Evolutionary conservation across 37 sponge, comb jelly and placozoan genomes (phyloP).

Genomic region (Hormiphora californensis): DNA sequence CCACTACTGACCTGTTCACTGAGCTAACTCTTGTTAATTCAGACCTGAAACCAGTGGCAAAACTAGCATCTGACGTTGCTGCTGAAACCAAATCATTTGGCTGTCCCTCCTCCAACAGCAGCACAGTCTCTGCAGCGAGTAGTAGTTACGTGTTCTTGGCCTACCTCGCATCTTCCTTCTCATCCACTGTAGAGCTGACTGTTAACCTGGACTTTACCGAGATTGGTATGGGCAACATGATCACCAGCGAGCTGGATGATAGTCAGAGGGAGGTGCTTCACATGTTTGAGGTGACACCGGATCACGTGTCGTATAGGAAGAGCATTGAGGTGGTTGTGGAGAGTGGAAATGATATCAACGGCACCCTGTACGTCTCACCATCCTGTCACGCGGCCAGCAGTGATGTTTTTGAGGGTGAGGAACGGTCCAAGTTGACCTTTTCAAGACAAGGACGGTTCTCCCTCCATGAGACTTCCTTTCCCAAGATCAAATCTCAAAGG

Average conservation of each 20-base stretch:
- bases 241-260: not conserved
- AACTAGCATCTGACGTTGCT: not conserved
- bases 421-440: not conserved
- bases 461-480: conserved; percentile 1
- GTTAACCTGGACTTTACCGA: conserved; percentile 16
- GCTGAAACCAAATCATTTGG: not conserved
- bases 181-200: not conserved
- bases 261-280: not conserved
- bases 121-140: not conserved
- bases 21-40: not conserved
- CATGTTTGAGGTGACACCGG: not conserved
- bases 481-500: not conserved
- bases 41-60: not conserved
- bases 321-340: not conserved
- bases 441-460: not conserved
- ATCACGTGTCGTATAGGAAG: conserved; percentile 14
- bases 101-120: conserved; percentile 4
- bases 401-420: not conserved
- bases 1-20: not conserved
- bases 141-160: not conserved
- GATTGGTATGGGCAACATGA: not conserved
- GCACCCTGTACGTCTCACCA: not conserved
- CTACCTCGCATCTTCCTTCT: not conserved
- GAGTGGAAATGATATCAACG: not conserved
- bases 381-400: not conserved